Base-by-base conservation (phyloP, 2,888 invertebrate genomes). In the Xestoiulus laeticollis region DNA sequence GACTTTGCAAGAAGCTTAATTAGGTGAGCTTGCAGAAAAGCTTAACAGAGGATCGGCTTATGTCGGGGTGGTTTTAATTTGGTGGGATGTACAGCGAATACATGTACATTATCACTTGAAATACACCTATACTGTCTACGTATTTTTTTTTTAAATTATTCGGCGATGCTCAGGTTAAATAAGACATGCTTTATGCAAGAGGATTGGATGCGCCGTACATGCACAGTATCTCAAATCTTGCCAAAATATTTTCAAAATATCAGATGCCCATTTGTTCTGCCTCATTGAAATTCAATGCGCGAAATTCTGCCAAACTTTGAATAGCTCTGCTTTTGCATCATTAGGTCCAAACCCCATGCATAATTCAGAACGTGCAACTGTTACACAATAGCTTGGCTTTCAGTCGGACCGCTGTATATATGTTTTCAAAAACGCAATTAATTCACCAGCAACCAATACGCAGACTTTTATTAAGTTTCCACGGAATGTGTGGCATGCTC, bases 341-440 rank as follows among this genome's bases (percentile, higher is more conserved):
- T 59, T 59, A 59, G 53, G n/a, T 59, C 53, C n/a, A 59, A 59
- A 59, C 53, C n/a, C n/a, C n/a, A 59, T n/a, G 53, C 53, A 19
- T n/a, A 59, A 59, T 59, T 6, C 53, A 59, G n/a, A 59, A 59
- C 53, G 53, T 59, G 53, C 1, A 59, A 59, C 53, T 59, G 53
- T 59, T 59, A n/a, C 53, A n/a, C 53, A 59, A 59, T n/a, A 59
- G n/a, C n/a, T 0, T n/a, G 53, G n/a, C n/a, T 59, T 59, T 19
- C 53, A 59, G 53, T n/a, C 6, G 53, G 53, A 59, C 53, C n/a
- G 5, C 53, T n/a, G 38, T 38, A 59, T n/a, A n/a, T n/a, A n/a
- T 59, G 53, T 59, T n/a, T 59, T 59, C 53, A 59, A 59, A 59
- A 59, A 59, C 53, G 53, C 53, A 59, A 59, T 59, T 59, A 59